phyloP scores from a whole-genome alignment of 2,113 vertebrate genomes.

The Dendrocopos noguchii region DNA sequence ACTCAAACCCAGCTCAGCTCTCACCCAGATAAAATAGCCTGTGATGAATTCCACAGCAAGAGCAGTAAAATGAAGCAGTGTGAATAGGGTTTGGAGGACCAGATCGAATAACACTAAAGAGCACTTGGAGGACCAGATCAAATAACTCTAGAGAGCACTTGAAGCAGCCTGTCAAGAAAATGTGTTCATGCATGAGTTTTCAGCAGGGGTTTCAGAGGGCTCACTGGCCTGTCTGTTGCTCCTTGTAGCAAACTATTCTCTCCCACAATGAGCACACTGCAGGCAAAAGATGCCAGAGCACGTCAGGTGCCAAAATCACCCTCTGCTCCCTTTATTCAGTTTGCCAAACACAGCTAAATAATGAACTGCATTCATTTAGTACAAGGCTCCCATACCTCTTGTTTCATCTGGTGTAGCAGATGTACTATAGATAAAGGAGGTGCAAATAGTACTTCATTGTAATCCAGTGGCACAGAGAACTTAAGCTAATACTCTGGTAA shows the following conservation, averaged over 20 bases:
- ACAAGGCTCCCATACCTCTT: background rate
- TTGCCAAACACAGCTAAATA: background rate
- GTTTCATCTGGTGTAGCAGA: background rate
- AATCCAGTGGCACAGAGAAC: rapidly evolving
- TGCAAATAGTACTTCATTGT: background rate
- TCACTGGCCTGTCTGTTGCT: background rate
- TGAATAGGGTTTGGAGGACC: background rate
- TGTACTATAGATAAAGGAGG: background rate
- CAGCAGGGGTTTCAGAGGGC: background rate
- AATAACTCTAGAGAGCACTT: constrained; percentile 20
- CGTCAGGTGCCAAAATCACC: background rate
- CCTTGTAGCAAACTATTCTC: background rate
- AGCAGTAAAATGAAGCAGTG: background rate
- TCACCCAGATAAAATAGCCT: background rate
- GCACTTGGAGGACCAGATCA: constrained; percentile 15
- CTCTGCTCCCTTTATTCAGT: rapidly evolving
- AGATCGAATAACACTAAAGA: constrained; percentile 21
- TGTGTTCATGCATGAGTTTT: background rate
- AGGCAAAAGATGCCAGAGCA: background rate
- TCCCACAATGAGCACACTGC: rapidly evolving
- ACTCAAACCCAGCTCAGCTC: background rate
- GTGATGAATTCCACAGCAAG: background rate
- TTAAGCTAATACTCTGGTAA: background rate
- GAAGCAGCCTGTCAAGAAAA: constrained; percentile 18
- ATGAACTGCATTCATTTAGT: background rate